Conservation (phyloP, 2,797 vertebrate genomes). For the Nasua narica region DNA sequence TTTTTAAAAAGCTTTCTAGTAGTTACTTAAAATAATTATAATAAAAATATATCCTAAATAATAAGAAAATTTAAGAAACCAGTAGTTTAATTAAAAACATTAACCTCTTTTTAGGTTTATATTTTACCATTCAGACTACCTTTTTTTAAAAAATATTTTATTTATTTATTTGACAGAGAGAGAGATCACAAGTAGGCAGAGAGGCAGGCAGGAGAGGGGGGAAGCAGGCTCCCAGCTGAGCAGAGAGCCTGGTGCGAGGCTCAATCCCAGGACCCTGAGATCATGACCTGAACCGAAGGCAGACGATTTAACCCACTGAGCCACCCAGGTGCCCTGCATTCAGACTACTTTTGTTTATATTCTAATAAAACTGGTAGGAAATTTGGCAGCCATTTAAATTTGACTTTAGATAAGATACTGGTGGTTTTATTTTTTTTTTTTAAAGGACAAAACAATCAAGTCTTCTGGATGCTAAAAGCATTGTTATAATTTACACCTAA, state of each 20-base stretch:
- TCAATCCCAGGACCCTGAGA: too few relatives aligned
- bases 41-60: neutral
- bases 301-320: too few relatives aligned
- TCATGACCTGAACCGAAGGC: too few relatives aligned
- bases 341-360: constrained; percentile 11
- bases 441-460: neutral
- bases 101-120: constrained; percentile 21
- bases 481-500: neutral
- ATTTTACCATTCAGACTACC: constrained; percentile 4
- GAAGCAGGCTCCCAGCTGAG: too few relatives aligned
- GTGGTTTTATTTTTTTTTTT: constrained; percentile 4
- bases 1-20: neutral
- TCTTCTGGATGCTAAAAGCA: neutral
- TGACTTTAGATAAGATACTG: neutral
- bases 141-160: too few relatives aligned
- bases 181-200: too few relatives aligned
- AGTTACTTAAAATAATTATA: neutral
- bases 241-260: too few relatives aligned
- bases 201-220: too few relatives aligned
- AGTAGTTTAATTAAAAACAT: constrained; percentile 40
- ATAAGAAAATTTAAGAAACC: constrained; percentile 17
- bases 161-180: too few relatives aligned
- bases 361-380: neutral
- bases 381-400: neutral
- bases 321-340: too few relatives aligned